Conservation (phyloP, 2,797 vertebrate genomes). For the Leptodactylus fallax region DNA sequence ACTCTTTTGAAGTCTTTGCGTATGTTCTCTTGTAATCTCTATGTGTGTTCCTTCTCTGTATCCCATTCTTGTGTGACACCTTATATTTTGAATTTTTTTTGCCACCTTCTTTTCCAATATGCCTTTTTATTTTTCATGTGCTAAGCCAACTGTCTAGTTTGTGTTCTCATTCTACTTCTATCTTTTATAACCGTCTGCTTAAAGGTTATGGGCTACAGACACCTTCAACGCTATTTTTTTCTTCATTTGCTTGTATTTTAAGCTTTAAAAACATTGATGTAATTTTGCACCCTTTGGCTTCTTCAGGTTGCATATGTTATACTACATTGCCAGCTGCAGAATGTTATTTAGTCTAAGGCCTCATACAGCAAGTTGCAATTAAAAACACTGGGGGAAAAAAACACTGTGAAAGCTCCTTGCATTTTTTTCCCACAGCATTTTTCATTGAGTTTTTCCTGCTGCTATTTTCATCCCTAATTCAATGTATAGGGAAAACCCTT, state of each 20-base stretch:
- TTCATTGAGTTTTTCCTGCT: too few relatives aligned
- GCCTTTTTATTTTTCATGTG: constrained; percentile 19
- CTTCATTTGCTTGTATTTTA: not conserved
- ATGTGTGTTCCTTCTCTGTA: not conserved
- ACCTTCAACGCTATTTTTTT: not conserved
- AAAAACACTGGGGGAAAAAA: too few relatives aligned
- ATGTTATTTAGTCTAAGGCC: too few relatives aligned
- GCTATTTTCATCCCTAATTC: too few relatives aligned
- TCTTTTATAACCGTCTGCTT: not conserved
- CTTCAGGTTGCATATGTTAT: too few relatives aligned
- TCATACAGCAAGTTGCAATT: too few relatives aligned
- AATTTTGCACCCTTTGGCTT: too few relatives aligned
- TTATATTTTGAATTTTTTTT: constrained; percentile 31
- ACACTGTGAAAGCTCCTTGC: too few relatives aligned
- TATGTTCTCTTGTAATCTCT: not conserved
- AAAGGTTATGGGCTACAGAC: not conserved
- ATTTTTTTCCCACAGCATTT: too few relatives aligned
- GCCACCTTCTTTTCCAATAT: constrained; percentile 22
- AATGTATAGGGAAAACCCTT: too few relatives aligned
- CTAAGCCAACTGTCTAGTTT: not conserved
- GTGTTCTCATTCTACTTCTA: not conserved
- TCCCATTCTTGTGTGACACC: constrained; percentile 27
- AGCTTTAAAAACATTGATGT: too few relatives aligned
- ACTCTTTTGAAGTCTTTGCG: constrained; percentile 7
- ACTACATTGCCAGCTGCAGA: too few relatives aligned